Conservation (phyloP, 2,113 vertebrate species). For the Cyprinus carpio region DNA sequence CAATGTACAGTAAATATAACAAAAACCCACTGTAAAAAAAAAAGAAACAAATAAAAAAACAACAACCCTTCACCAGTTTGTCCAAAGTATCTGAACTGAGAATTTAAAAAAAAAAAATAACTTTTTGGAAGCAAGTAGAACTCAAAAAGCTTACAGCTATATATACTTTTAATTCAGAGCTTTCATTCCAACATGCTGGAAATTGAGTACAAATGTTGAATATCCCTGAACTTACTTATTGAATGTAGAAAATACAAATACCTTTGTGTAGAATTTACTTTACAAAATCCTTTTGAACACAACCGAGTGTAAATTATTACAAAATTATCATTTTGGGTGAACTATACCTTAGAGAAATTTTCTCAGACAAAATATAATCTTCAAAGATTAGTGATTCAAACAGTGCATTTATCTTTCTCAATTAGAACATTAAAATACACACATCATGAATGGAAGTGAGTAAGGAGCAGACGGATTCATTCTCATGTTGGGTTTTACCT, state of each 20-base stretch:
- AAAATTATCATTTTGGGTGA: too few species aligned
- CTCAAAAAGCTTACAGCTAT: too few species aligned
- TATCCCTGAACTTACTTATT: background rate
- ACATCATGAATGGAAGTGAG: background rate
- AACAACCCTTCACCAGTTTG: too few species aligned
- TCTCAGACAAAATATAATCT: background rate
- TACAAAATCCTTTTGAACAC: too few species aligned
- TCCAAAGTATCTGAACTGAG: too few species aligned
- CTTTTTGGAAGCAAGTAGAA: too few species aligned
- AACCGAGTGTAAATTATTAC: background rate
- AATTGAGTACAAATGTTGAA: background rate
- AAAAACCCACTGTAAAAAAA: too few species aligned
- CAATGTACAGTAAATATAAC: background rate
- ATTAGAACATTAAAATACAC: background rate
- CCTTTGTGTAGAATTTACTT: background rate
- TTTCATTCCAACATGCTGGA: background rate
- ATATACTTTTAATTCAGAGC: background rate
- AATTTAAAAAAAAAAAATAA: too few species aligned
- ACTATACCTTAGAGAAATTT: background rate
- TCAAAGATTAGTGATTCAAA: background rate
- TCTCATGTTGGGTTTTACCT: slow-evolving; percentile 11
- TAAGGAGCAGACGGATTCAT: slow-evolving; percentile 19
- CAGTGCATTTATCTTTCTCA: background rate
- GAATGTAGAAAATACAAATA: background rate
- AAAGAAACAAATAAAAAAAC: too few species aligned